Evolutionary conservation across 2,888 invertebrate species (phyloP), one percentile per base, ranked within the genome.

Genomic region (Frankliniella intonsa): DNA sequence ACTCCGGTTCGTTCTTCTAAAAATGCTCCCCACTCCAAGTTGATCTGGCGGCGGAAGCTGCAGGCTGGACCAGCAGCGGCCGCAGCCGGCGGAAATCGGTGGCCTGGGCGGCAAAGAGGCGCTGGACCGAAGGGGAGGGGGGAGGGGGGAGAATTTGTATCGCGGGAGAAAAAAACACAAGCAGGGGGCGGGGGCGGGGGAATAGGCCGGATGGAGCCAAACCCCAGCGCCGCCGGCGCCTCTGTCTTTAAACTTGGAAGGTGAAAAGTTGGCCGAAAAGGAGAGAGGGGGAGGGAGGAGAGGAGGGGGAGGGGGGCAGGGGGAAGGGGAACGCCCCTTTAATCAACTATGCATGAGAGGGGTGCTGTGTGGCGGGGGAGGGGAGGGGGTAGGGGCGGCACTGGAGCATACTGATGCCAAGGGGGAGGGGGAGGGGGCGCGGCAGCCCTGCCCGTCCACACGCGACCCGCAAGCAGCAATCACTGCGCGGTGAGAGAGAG

Each of bases 341-440:
- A 76, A 76, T 76, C 69, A 76, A 76, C 69, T 76, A 76, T 76
- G 69, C 69, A 76, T 76, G 69, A 76, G 69, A 62, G 62, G 62
- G 62, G 62, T 62, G 62, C n/a, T 14, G 22, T 19, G 55, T n/a
- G 55, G 55, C 55, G 17, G 55, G 55, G 55, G 17, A 55, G 62
- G 62, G 62, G 17, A 14, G 62, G 62, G 62, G 62, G 55, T n/a
- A n/a, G 69, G 22, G 55, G 2, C 22, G 69, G 69, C 25, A 25
- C 22, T n/a, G 22, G 25, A 76, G 69, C 69, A 76, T 76, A 76
- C 69, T 76, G 69, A 76, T 76, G 69, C 69, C 69, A 38, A 5
- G 38, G 38, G 38, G 5, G 38, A 5, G 38, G 5, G 38, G 38
- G 38, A 5, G 38, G 38, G 38, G 38, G 38, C 38, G 38, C 3